Evolutionary conservation across 2,113 vertebrate species (phyloP).

Genomic region (Zingel zingel): DNA sequence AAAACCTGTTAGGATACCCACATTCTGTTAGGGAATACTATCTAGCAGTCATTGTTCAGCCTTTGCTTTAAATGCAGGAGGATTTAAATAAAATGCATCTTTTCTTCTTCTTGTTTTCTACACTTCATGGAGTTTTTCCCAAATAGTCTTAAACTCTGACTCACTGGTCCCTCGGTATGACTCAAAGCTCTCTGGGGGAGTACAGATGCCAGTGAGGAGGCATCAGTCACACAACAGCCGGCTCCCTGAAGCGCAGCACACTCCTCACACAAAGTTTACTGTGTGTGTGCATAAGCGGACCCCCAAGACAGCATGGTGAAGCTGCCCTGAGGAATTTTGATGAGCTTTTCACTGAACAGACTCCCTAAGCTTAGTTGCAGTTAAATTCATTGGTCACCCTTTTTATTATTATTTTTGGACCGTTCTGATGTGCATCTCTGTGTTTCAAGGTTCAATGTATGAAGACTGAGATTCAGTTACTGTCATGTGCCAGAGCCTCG

Average conservation of each 20-base stretch:
- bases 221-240: conserved; percentile 39
- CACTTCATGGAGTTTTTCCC: conserved; percentile 10
- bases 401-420: not conserved
- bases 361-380: not conserved
- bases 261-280: conserved; percentile 40
- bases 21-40: not conserved
- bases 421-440: conserved; percentile 30
- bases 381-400: conserved; percentile 47
- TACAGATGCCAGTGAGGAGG: conserved; percentile 20
- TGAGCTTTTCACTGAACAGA: conserved; percentile 33
- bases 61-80: not conserved
- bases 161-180: conserved; percentile 51
- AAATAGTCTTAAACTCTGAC: conserved; percentile 50
- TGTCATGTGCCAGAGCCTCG: conserved; percentile 53
- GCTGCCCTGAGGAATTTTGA: conserved; percentile 31
- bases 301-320: conserved; percentile 20
- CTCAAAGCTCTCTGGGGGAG: conserved; percentile 38
- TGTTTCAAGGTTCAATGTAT: conserved; percentile 2
- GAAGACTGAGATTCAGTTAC: conserved; percentile 9
- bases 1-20: not conserved
- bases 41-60: not conserved
- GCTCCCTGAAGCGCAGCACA: conserved; percentile 37
- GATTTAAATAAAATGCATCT: not conserved
- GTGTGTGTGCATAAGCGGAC: conserved; percentile 11
- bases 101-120: not conserved